A percentile compares a stretch with the other conserved stretches of the same genome.
phyloP scores from a whole-genome alignment of 2,797 vertebrate genomes.

The Diplodus sargus region DNA sequence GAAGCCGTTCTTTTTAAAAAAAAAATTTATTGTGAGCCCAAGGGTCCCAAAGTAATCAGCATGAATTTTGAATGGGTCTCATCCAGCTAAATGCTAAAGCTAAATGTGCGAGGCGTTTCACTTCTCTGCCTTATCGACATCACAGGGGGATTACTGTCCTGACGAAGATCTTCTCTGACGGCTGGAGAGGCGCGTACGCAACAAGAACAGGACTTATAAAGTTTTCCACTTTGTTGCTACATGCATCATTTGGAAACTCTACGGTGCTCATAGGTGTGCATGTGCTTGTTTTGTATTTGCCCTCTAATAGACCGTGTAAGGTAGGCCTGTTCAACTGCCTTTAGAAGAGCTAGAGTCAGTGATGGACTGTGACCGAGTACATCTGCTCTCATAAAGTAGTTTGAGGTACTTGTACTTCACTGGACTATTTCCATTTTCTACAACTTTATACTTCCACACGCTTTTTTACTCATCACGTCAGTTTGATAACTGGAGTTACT shows the following conservation, averaged over 20 bases:
- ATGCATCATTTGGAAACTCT: not conserved
- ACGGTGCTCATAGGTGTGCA: not conserved
- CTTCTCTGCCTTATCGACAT: slow-evolving; percentile 24
- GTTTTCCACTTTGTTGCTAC: not conserved
- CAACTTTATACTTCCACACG: too few relatives aligned
- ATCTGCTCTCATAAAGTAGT: too few relatives aligned
- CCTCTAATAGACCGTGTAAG: not conserved
- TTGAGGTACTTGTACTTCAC: too few relatives aligned
- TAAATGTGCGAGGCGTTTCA: slow-evolving; percentile 7
- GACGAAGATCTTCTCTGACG: slow-evolving; percentile 15
- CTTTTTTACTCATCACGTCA: too few relatives aligned
- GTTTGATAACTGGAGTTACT: too few relatives aligned
- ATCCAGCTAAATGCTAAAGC: slow-evolving; percentile 18
- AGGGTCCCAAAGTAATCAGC: slow-evolving; percentile 63
- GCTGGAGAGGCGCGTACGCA: not conserved
- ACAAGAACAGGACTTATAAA: not conserved
- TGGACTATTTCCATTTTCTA: too few relatives aligned
- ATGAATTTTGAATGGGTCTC: slow-evolving; percentile 51
- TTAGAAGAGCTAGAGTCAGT: too few relatives aligned
- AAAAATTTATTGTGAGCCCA: slow-evolving; percentile 37
- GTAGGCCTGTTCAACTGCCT: too few relatives aligned
- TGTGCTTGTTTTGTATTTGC: not conserved
- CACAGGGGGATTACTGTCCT: slow-evolving; percentile 22
- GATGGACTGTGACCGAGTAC: too few relatives aligned
- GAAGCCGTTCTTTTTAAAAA: slow-evolving; percentile 58